Conservation (phyloP, 64 coral and sea anemone genomes). For the Montipora efflorescens region DNA sequence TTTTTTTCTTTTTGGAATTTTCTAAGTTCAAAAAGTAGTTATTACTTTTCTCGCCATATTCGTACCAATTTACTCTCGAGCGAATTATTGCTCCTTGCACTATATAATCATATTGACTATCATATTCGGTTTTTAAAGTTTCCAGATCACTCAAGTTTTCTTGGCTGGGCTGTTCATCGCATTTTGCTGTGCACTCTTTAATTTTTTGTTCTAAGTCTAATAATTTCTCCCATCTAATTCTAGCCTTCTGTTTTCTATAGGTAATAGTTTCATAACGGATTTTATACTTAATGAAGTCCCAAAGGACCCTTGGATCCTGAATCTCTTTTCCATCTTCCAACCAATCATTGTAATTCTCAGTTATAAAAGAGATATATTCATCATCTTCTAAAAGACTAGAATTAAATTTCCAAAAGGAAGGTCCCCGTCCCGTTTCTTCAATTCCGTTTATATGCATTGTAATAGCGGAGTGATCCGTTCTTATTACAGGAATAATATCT, state of each 20-base stretch:
- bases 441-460: conserved; percentile 31
- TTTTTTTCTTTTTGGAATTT: too few relatives aligned
- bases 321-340: conserved; percentile 41
- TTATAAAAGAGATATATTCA: conserved; percentile 4
- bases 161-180: neutral
- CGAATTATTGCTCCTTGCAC: conserved; percentile 50
- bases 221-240: conserved; percentile 46
- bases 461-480: conserved; percentile 48
- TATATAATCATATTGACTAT: conserved; percentile 65
- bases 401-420: conserved; percentile 64
- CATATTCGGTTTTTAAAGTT: conserved; percentile 51
- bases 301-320: conserved; percentile 42
- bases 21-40: conserved; percentile 21
- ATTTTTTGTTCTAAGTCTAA: conserved; percentile 39
- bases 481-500: conserved; percentile 51
- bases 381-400: conserved; percentile 47
- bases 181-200: conserved; percentile 31
- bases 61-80: conserved; percentile 41
- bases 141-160: conserved; percentile 41
- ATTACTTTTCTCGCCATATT: conserved; percentile 53
- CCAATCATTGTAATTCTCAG: conserved; percentile 12
- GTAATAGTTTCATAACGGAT: conserved; percentile 36
- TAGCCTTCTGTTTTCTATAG: conserved; percentile 56
- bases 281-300: conserved; percentile 52
- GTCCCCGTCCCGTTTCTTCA: conserved; percentile 32